Evolutionary conservation across 2,888 invertebrate species (phyloP), one percentile per base, ranked within the genome.

Genomic region (Dione juno): DNA sequence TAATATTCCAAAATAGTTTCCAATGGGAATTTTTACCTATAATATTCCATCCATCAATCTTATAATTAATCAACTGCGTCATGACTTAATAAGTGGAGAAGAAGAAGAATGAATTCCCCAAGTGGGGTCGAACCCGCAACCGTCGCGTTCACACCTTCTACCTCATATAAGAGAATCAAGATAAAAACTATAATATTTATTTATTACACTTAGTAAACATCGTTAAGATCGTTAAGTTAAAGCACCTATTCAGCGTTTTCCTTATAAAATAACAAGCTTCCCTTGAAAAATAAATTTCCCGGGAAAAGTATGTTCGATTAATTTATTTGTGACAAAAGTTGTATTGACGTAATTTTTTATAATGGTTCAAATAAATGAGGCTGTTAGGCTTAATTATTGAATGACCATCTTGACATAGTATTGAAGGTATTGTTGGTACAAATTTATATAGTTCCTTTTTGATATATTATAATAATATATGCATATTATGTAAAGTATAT

Each of bases 291-390:
- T 57, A 57, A 37, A 37, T 37, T 37, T 1, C n/a, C 37, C 16
- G 6, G 11, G 5, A 40, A 37, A 57, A 57, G 16, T 54, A 37
- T 35, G 35, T 57, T 57, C 57, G 16, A 37, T 57, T 37, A 57
- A 54, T 54, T 57, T 54, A 40, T 57, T 57, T 57, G 16, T 57
- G 37, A 57, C 37, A 57, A 57, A 57, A 57, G 37, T 57, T n/a
- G 16, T 57, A 37, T 57, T 37, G 16, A 11, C n/a, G 1, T 37
- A 35, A 57, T 37, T 57, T 54, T 50, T 10, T 35, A 16, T 57
- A 40, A 57, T 57, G 37, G 7, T 6, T 16, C 7, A 57, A 8
- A 19, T 37, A 57, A 40, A 40, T n/a, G n/a, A 57, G 7, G 5
- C 16, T 40, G 8, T 57, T 13, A 13, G 11, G 11, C 11, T 40